Base-by-base conservation (phyloP, 2,797 vertebrate genomes). In the Hemitrygon akajei region DNA sequence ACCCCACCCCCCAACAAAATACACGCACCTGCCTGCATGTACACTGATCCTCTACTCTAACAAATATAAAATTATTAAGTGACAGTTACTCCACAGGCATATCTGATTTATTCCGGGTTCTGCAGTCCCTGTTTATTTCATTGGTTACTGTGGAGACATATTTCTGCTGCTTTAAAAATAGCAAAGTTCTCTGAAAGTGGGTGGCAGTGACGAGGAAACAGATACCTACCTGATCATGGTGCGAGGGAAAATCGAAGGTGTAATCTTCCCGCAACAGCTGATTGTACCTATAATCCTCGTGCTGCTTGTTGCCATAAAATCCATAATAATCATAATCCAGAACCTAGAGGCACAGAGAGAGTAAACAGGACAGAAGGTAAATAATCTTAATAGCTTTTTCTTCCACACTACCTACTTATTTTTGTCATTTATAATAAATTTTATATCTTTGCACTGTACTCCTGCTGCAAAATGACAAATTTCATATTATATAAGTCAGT, bases 241-340 rank as follows among this genome's bases (percentile, higher is more conserved):
- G 98, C 0, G 97, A 97, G 0, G 99, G 98, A 94, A 99, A 99
- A 95, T 96, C 96, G 0, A 99, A 99, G 93, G 98, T 99, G 96
- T 99, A 98, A 94, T 99, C 98, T 0, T 96, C 96, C 0, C 95
- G 95, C 94, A 99, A 97, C 94, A 99, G 95, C 5, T 80, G 93
- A 7, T 94, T 96, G 95, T 99, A 99, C 94, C 95, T 87, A 93
- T 98, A 97, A 94, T 96, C 96, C 3, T 47, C 3, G 18, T 98
- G 98, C 0, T 81, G 95, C 93, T 94, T 94, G 7, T 63, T 93
- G 40, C 97, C 97, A 0, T 99, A 99, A 0, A 98, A 97, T 0
- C 98, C 98, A 0, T 98, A 99, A 95, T 98, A 99, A 95, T 99
- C 98, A 0, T 99, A 99, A 16, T 96, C 95, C 94, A 98, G 95